Evolutionary conservation across 30 jellyfish, hydroid and myxozoan genomes (phyloP), one percentile per base, ranked within the genome.

Genomic region (Nemopilema nomurai): DNA sequence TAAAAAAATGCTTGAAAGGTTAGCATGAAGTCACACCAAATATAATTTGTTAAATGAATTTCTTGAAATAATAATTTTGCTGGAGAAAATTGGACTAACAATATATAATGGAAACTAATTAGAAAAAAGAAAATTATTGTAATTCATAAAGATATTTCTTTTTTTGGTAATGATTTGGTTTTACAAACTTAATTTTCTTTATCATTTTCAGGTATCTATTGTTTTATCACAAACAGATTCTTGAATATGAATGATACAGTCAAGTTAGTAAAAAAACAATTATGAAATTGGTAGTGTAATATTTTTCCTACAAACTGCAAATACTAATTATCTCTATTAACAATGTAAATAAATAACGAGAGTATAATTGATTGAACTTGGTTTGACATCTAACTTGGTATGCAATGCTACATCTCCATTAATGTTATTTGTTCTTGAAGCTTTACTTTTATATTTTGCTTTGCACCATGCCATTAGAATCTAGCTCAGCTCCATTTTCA

Each of bases 221-320:
- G 71, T 90, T 90, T 50, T 90, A 90, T 63, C 97, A 90, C 93
- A 90, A 90, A 28, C 97, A 90, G 67, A 90, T 90, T 71, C 78
- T 90, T 21, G 91, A 90, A 62, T 90, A 90, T 63, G 97, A 90
- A 29, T 90, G 85, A 89, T 49, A 49, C 49, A 31, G 29, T 0
- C 30, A 25, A 3, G 62, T 31, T 19, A 32, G 78, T 62, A 31
- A n/a, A 21, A 79, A 1, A 67, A 13, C 7, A 3, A 1, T 26
- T 0, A 29, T 31, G 23, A 28, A 33, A 32, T 73, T 31, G 24
- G 26, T 31, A 17, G n/a, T 7, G 22, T 31, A 24, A 73, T 73
- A 33, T 33, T 31, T 73, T n/a, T 73, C 27, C 7, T 73, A 31
- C 51, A 1, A 33, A 30, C 57, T 41, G 57, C 18, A 30, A 41